Evolutionary conservation across 2,888 invertebrate genomes (phyloP).

Genomic region (Panzeria rudis): DNA sequence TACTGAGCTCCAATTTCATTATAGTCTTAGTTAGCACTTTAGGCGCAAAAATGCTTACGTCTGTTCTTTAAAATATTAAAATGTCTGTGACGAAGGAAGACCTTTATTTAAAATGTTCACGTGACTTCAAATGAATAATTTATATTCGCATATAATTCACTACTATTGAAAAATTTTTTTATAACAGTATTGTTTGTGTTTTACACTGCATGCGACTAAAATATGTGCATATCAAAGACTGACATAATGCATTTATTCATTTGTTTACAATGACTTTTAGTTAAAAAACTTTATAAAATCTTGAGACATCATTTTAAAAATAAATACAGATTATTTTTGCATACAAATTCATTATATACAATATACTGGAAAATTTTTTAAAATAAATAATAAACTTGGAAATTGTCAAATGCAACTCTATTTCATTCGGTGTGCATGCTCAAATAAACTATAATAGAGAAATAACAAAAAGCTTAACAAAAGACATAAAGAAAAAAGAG

Average conservation of each 20-base stretch:
- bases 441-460: too few relatives aligned
- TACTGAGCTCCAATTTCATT: too few relatives aligned
- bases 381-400: too few relatives aligned
- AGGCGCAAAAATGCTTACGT: neutral
- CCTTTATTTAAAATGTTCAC: neutral
- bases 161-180: neutral
- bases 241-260: conserved; percentile 41
- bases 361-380: too few relatives aligned
- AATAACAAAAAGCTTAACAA: too few relatives aligned
- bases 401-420: too few relatives aligned
- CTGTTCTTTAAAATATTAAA: neutral
- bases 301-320: neutral
- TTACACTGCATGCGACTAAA: conserved; percentile 15
- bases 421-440: too few relatives aligned
- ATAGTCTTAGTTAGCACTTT: too few relatives aligned
- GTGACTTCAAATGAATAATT: conserved; percentile 35
- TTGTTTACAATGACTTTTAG: neutral
- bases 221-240: conserved; percentile 30
- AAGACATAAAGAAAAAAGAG: too few relatives aligned
- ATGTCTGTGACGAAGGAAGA: neutral
- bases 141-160: neutral
- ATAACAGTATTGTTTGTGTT: conserved; percentile 37
- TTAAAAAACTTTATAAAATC: neutral
- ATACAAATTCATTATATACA: too few relatives aligned
- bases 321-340: neutral